Percentiles rank a stretch among this genome's conserved stretches.
These are phyloP conservation scores for Physocephala rufipes DNA, from an alignment of 2,888 invertebrate genomes.

Conservation along the genomic window DNA sequence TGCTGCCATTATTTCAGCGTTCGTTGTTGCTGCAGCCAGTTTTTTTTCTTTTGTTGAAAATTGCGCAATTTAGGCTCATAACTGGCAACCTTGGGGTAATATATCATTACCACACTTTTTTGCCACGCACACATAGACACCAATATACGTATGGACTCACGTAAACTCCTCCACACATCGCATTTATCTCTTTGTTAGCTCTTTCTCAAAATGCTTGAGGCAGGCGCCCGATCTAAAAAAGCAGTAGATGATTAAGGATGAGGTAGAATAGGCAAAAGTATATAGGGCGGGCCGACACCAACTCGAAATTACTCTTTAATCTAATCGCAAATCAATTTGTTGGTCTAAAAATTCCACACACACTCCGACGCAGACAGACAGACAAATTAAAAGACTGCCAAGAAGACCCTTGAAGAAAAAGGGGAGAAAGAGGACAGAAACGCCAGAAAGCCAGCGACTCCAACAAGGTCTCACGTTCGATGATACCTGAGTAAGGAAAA, in stretches of 20 bases:
- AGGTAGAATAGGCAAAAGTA: too few relatives aligned
- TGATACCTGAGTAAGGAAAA: conserved; percentile 32
- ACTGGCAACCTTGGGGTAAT: conserved; percentile 21
- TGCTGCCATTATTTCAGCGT: background rate
- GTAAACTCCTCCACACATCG: background rate
- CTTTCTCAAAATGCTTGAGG: background rate
- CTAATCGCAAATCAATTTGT: conserved; percentile 62
- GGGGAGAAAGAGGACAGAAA: background rate
- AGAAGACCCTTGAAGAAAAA: background rate
- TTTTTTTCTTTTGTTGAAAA: conserved; percentile 35
- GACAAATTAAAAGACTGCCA: background rate
- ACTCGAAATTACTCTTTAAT: conserved; percentile 46
- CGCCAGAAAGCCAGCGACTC: background rate
- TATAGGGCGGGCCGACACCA: too few relatives aligned
- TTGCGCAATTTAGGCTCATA: conserved; percentile 44
- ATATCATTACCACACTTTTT: conserved; percentile 26
- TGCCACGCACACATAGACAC: background rate
- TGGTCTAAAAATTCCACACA: conserved; percentile 40
- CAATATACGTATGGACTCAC: background rate
- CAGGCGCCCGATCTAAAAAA: too few relatives aligned
- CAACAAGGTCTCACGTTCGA: background rate
- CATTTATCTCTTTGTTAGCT: background rate
- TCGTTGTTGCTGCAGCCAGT: background rate
- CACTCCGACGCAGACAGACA: too few relatives aligned
- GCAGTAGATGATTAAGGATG: too few relatives aligned